phyloP scores from a whole-genome alignment of 2,113 vertebrate species.

The Motacilla tschutschensis region DNA sequence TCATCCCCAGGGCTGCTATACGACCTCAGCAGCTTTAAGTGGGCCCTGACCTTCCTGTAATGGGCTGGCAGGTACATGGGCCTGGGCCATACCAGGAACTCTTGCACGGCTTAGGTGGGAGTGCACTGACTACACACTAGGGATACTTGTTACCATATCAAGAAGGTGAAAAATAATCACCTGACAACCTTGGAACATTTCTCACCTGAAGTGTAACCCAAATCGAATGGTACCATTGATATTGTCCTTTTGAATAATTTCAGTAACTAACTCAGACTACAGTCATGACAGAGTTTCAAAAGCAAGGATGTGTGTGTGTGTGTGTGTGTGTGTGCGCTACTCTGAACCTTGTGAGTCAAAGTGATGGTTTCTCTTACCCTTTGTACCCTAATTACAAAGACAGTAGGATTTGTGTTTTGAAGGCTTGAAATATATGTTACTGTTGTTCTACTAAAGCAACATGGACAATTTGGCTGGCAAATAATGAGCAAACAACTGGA shows the following conservation, averaged over 20 bases:
- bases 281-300: background rate
- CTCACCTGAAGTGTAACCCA: background rate
- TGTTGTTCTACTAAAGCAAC: background rate
- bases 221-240: too few relatives aligned
- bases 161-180: background rate
- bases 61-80: background rate
- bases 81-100: background rate
- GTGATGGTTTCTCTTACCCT: too few relatives aligned
- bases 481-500: background rate
- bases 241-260: background rate
- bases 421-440: background rate
- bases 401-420: background rate
- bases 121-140: too few relatives aligned
- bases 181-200: background rate
- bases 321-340: rapidly evolving
- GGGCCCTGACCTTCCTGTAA: rapidly evolving
- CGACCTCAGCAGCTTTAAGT: rapidly evolving
- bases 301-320: rapidly evolving
- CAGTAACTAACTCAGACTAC: background rate
- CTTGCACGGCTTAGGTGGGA: background rate
- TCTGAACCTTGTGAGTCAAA: background rate
- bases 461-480: background rate
- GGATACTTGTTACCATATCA: too few relatives aligned
- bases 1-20: background rate
- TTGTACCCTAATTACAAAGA: background rate